Conservation (phyloP, 1,140 invertebrate genomes). For the Trichonephila inaurata region DNA sequence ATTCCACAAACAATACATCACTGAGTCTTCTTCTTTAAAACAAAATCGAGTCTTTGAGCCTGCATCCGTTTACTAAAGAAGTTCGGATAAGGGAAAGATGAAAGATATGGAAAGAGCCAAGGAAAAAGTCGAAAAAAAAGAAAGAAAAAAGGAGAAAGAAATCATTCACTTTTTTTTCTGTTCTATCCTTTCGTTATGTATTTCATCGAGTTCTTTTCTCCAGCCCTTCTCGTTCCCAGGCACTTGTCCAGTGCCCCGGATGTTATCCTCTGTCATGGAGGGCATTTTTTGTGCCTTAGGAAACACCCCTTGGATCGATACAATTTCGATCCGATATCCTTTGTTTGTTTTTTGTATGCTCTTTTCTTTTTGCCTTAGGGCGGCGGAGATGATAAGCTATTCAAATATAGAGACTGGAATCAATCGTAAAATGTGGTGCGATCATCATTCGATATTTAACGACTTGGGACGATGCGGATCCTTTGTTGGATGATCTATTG, state of each 20-base stretch:
- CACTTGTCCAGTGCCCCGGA: constrained; percentile 66
- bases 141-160: background rate
- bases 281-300: constrained; percentile 66
- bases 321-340: constrained; percentile 60
- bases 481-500: background rate
- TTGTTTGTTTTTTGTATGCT: constrained; percentile 36
- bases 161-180: constrained; percentile 41
- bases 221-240: constrained; percentile 38
- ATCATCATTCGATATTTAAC: constrained; percentile 41
- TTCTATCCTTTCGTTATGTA: constrained; percentile 52
- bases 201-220: constrained; percentile 63
- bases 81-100: constrained; percentile 13
- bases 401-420: constrained; percentile 30
- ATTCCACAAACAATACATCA: constrained; percentile 60
- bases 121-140: background rate
- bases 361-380: background rate
- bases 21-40: constrained; percentile 11
- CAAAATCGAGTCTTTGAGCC: constrained; percentile 46
- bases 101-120: background rate
- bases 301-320: constrained; percentile 64
- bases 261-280: constrained; percentile 63
- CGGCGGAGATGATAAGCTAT: constrained; percentile 48
- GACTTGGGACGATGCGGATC: background rate
- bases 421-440: constrained; percentile 33
- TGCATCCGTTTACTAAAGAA: constrained; percentile 64